These are phyloP conservation scores for Seriola rivoliana DNA, from an alignment of 2,113 vertebrate species.

Conservation along the genomic window DNA sequence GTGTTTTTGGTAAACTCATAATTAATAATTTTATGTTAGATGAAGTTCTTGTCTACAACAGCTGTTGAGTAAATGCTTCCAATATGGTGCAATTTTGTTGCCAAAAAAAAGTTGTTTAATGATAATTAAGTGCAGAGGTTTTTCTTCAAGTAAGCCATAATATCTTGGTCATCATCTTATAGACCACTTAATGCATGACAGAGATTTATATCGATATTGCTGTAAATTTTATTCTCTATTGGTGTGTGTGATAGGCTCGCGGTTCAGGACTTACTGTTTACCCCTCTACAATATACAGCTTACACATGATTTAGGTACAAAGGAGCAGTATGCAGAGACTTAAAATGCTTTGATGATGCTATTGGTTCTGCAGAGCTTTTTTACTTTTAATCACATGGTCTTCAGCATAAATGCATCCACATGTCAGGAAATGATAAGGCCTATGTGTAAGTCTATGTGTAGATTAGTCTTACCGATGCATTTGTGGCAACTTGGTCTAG, in stretches of 20 bases:
- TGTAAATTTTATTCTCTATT: slow-evolving; percentile 8
- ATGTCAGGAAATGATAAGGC: background rate
- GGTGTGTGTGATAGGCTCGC: too few relatives aligned
- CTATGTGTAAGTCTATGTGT: background rate
- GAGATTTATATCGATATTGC: slow-evolving; percentile 16
- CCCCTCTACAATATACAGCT: too few relatives aligned
- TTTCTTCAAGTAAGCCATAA: slow-evolving; percentile 10
- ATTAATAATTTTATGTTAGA: background rate
- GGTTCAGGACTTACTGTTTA: too few relatives aligned
- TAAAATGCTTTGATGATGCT: too few relatives aligned
- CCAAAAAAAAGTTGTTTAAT: background rate
- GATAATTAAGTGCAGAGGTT: background rate
- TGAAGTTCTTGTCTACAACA: background rate
- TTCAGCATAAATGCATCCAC: background rate
- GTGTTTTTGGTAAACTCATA: slow-evolving; percentile 18
- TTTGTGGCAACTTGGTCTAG: background rate
- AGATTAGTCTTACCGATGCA: background rate
- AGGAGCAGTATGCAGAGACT: too few relatives aligned
- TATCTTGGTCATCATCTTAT: slow-evolving; percentile 9
- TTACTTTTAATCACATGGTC: background rate
- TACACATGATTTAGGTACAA: too few relatives aligned
- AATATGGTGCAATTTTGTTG: slow-evolving; percentile 15
- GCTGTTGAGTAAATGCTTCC: slow-evolving; percentile 30
- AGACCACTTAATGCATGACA: background rate
- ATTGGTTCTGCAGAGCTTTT: too few relatives aligned